These are phyloP conservation scores for Ficedula albicollis DNA, from an alignment of 2,797 vertebrate species.

Conservation along the genomic window DNA sequence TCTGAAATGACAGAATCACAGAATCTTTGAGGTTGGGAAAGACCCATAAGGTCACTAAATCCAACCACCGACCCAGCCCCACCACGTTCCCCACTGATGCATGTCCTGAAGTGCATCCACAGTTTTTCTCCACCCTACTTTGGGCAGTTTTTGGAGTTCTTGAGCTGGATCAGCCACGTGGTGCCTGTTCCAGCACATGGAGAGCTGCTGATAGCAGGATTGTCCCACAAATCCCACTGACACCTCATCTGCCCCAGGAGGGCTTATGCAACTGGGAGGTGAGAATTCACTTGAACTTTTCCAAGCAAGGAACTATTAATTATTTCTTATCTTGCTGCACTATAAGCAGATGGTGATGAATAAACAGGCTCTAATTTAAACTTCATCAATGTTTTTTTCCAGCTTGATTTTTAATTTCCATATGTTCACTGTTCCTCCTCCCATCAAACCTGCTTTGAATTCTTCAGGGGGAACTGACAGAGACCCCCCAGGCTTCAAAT, in stretches of 20 bases:
- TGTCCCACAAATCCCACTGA: background rate
- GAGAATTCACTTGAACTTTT: slow-evolving; percentile 45
- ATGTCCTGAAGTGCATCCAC: background rate
- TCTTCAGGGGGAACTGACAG: background rate
- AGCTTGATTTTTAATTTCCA: slow-evolving; percentile 46
- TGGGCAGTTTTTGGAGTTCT: fast-evolving
- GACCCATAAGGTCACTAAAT: background rate
- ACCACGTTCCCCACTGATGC: fast-evolving
- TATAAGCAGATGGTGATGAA: slow-evolving; percentile 60
- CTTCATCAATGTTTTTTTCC: slow-evolving; percentile 44
- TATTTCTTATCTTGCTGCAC: slow-evolving; percentile 52
- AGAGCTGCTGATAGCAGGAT: background rate
- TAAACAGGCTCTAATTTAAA: slow-evolving; percentile 59
- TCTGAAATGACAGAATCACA: background rate
- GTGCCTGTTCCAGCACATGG: background rate
- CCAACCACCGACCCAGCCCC: background rate
- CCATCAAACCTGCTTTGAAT: background rate
- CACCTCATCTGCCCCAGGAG: background rate
- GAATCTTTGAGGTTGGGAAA: background rate
- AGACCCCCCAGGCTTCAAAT: background rate
- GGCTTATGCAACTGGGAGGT: background rate
- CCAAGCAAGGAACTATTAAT: slow-evolving; percentile 55
- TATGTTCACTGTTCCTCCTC: slow-evolving; percentile 12
- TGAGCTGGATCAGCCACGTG: background rate
- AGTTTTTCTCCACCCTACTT: no score